These are phyloP conservation scores for Lissonota sp. DNA, from an alignment of 2,888 invertebrate genomes.

Conservation along the genomic window DNA sequence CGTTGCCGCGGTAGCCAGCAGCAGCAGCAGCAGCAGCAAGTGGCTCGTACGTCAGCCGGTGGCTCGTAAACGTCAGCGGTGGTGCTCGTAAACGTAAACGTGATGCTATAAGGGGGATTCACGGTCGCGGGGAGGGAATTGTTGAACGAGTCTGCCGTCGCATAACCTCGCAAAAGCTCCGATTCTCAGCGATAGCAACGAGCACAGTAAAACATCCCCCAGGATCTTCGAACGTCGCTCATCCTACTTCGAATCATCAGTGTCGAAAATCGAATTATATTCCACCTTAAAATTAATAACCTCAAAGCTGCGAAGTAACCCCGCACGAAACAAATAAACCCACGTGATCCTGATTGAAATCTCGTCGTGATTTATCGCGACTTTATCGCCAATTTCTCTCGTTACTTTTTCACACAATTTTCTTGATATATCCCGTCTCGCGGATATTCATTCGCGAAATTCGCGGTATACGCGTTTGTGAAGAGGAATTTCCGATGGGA, in stretches of 20 bases:
- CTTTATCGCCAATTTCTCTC: neutral
- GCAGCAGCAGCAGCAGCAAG: slow-evolving; percentile 79
- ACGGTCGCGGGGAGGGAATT: slow-evolving; percentile 65
- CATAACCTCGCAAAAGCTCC: slow-evolving; percentile 73
- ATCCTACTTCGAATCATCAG: too few species aligned
- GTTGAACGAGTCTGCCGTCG: slow-evolving; percentile 78
- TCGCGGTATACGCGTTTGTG: slow-evolving; percentile 43
- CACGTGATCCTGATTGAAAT: slow-evolving; percentile 50
- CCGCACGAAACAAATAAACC: slow-evolving; percentile 50
- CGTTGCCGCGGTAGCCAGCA: slow-evolving; percentile 19
- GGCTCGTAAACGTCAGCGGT: slow-evolving; percentile 84
- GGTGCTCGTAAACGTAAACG: slow-evolving; percentile 83
- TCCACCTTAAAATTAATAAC: too few species aligned
- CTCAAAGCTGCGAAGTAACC: too few species aligned
- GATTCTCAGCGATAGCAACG: slow-evolving; percentile 53
- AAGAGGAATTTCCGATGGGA: slow-evolving; percentile 52
- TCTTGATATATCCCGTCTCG: slow-evolving; percentile 18
- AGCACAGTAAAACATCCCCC: neutral
- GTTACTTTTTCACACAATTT: slow-evolving; percentile 9
- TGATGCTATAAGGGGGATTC: slow-evolving; percentile 82
- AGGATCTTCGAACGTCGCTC: too few species aligned
- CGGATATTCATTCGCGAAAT: slow-evolving; percentile 23
- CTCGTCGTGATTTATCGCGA: slow-evolving; percentile 45
- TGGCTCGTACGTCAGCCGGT: slow-evolving; percentile 84
- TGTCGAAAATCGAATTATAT: too few species aligned